phyloP scores from a whole-genome alignment of 2,113 vertebrate genomes.

The Hippolais icterina region DNA sequence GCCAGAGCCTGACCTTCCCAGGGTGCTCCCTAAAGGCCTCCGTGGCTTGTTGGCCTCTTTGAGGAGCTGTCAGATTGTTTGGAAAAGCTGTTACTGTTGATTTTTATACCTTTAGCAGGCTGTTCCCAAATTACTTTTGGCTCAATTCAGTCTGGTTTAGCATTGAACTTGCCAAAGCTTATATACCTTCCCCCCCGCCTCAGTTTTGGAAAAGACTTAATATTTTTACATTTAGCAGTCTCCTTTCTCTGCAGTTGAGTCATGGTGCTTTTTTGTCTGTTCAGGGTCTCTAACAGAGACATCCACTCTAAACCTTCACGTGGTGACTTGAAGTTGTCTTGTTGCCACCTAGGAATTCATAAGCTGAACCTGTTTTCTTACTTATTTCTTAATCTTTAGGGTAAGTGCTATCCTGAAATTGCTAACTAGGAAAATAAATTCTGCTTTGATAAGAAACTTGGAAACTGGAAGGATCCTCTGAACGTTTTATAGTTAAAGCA shows the following conservation, averaged over 20 bases:
- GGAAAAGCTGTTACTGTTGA: neutral
- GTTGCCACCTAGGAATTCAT: neutral
- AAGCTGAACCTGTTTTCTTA: neutral
- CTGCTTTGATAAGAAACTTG: neutral
- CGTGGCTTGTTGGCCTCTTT: neutral
- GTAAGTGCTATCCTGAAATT: neutral
- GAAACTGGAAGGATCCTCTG: neutral
- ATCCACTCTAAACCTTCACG: neutral
- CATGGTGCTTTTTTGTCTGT: neutral
- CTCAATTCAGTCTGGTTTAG: neutral
- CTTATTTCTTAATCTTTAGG: neutral
- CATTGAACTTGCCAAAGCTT: neutral
- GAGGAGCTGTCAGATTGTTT: neutral
- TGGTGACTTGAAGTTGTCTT: neutral
- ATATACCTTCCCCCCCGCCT: neutral
- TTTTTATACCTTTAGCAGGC: slow-evolving; percentile 17
- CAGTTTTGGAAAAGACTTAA: neutral
- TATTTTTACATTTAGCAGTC: neutral
- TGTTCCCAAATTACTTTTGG: slow-evolving; percentile 10
- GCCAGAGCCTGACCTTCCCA: neutral
- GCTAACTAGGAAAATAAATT: neutral
- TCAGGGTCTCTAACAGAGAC: neutral
- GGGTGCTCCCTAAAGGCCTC: neutral
- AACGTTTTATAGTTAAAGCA: neutral
- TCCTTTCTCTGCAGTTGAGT: neutral